Percentiles rank a stretch among this genome's conserved stretches.
Conservation (phyloP, 2,888 invertebrate species). For the Dryadula phaetusa region DNA sequence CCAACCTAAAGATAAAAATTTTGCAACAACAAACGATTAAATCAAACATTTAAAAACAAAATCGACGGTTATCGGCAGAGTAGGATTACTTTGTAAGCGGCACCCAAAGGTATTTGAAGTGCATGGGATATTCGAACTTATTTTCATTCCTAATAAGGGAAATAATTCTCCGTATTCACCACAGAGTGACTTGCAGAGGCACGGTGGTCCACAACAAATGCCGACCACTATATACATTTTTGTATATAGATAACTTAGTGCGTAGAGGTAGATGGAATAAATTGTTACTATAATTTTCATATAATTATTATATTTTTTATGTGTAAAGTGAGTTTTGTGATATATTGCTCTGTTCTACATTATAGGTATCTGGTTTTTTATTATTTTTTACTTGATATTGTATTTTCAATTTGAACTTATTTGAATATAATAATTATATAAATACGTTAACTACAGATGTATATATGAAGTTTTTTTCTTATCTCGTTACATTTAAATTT, state of each 20-base stretch:
- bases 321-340: neutral
- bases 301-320: neutral
- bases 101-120: constrained; percentile 48
- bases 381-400: too few relatives aligned
- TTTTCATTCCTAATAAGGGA: neutral
- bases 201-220: constrained; percentile 74
- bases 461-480: too few relatives aligned
- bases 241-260: constrained; percentile 41
- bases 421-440: too few relatives aligned
- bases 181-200: constrained; percentile 72
- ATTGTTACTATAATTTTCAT: neutral
- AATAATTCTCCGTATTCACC: neutral
- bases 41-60: constrained; percentile 59
- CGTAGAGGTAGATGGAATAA: constrained; percentile 19
- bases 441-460: too few relatives aligned
- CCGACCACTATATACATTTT: constrained; percentile 61
- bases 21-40: constrained; percentile 18
- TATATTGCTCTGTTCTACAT: neutral
- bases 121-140: constrained; percentile 46
- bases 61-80: constrained; percentile 70
- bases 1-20: neutral
- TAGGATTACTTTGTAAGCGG: constrained; percentile 58
- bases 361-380: too few relatives aligned
- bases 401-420: too few relatives aligned
- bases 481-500: too few relatives aligned